A percentile compares a stretch with the other conserved stretches of the same genome.
phyloP scores from a whole-genome alignment of 2,797 vertebrate genomes.

The Calcarius lapponicus region DNA sequence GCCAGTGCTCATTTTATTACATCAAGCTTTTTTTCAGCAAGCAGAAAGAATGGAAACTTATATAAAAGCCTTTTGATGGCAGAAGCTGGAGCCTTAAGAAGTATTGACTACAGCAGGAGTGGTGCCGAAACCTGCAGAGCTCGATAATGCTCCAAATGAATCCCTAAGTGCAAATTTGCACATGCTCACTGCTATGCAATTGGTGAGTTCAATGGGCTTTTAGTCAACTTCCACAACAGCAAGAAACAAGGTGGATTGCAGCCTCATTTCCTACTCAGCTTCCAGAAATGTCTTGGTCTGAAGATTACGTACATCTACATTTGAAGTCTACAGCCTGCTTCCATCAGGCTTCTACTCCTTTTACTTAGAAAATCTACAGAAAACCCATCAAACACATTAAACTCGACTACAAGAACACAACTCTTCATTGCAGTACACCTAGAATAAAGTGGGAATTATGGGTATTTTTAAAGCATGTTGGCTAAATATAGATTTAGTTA shows the following conservation, averaged over 20 bases:
- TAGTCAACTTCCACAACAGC: not conserved
- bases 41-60: constrained; percentile 4
- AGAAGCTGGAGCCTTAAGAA: constrained; percentile 18
- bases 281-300: not conserved
- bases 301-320: rapidly evolving
- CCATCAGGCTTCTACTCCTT: not conserved
- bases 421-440: not conserved
- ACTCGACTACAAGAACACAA: not conserved
- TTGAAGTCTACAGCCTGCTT: not conserved
- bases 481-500: not conserved
- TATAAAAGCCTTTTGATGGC: not conserved
- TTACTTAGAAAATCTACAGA: not conserved
- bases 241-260: not conserved
- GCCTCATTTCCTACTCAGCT: not conserved
- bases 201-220: constrained; percentile 12
- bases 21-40: constrained; percentile 9
- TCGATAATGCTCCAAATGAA: not conserved
- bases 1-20: not conserved
- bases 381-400: not conserved
- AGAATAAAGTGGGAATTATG: not conserved
- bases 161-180: not conserved
- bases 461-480: not conserved
- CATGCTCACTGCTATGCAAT: not conserved
- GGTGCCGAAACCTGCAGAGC: not conserved
- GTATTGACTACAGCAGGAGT: not conserved